phyloP scores from a whole-genome alignment of 1,140 invertebrate genomes.

The Hydropsyche tenuis region DNA sequence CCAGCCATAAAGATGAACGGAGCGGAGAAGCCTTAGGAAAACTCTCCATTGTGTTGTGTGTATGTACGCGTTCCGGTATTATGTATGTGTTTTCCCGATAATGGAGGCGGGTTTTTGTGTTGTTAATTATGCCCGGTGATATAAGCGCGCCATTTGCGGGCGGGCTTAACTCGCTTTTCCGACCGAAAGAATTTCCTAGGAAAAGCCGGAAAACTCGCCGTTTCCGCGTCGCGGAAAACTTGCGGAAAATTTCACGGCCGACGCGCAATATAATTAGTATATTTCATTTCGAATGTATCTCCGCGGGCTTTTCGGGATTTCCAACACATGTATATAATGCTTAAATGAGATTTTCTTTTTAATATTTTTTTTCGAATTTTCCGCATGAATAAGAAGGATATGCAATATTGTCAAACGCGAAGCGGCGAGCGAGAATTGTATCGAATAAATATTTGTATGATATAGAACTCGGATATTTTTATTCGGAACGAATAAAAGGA shows the following conservation, averaged over 20 bases:
- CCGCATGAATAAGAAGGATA: not conserved
- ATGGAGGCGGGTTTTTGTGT: too few species aligned
- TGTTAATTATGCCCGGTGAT: constrained; percentile 24
- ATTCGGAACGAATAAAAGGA: too few species aligned
- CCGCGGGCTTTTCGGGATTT: too few species aligned
- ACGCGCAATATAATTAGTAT: constrained; percentile 25
- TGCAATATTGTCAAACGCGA: too few species aligned
- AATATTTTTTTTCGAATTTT: not conserved
- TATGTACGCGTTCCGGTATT: too few species aligned
- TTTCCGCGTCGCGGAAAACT: constrained; percentile 17
- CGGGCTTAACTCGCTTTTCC: constrained; percentile 31
- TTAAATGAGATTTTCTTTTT: not conserved
- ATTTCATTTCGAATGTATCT: constrained; percentile 13
- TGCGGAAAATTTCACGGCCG: constrained; percentile 20
- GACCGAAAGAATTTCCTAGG: constrained; percentile 11
- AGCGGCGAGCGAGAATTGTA: too few species aligned
- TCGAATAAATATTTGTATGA: not conserved
- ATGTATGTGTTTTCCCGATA: too few species aligned
- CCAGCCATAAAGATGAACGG: too few species aligned
- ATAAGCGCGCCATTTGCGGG: constrained; percentile 37
- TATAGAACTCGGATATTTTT: not conserved
- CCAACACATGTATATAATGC: too few species aligned
- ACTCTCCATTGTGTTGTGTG: too few species aligned
- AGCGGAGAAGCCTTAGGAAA: too few species aligned
- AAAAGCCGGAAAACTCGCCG: too few species aligned